Conservation (phyloP, 2,113 vertebrate species). For the Heterotilapia buettikoferi region DNA sequence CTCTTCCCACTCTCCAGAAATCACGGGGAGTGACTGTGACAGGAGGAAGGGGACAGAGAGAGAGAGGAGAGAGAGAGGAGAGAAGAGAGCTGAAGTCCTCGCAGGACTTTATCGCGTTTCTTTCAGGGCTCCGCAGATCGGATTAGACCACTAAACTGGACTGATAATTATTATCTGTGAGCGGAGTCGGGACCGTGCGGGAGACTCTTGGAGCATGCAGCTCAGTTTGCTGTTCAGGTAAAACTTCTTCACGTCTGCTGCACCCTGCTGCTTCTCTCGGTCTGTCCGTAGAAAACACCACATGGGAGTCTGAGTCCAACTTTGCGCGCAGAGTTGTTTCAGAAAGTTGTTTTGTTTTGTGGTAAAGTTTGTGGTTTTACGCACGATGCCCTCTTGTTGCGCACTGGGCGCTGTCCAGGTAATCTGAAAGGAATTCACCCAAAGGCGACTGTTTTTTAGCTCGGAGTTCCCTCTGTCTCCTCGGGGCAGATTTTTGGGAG, state of each 20-base stretch:
- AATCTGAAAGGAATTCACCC: constrained; percentile 33
- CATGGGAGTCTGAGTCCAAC: background rate
- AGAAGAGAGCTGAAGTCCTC: background rate
- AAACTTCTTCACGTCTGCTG: constrained; percentile 1
- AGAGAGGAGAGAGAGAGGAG: background rate
- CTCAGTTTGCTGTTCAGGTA: constrained; percentile 60
- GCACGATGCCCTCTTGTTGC: constrained; percentile 16
- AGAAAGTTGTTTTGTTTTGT: background rate
- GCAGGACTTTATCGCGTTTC: constrained; percentile 9
- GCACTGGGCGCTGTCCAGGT: background rate
- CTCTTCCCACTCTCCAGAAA: constrained; percentile 54
- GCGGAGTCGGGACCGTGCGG: background rate
- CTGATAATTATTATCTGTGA: background rate
- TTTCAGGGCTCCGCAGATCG: background rate
- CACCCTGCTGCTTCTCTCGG: constrained; percentile 10
- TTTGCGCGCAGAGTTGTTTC: background rate
- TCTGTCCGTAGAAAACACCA: background rate
- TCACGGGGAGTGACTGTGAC: constrained; percentile 62
- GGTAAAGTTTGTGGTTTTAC: constrained; percentile 29
- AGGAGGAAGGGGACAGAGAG: constrained; percentile 46
- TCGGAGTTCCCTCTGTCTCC: background rate
- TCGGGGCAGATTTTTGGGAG: background rate
- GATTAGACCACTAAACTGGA: constrained; percentile 4
- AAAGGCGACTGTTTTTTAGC: constrained; percentile 3
- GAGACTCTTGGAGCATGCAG: constrained; percentile 47